phyloP scores from a whole-genome alignment of 1,140 invertebrate genomes.

The Eumaeus atala region DNA sequence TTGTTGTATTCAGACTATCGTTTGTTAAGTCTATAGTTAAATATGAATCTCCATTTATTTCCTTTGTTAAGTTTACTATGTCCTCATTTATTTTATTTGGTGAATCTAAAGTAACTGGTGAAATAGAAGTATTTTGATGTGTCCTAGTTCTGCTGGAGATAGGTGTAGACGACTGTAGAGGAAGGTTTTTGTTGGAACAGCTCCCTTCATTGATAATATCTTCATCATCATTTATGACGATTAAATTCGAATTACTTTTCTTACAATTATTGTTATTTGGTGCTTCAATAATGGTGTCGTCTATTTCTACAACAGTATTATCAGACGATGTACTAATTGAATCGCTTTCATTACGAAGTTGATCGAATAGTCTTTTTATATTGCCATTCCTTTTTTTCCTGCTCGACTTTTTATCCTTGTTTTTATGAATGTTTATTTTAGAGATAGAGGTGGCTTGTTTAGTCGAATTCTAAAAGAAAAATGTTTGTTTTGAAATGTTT shows the following conservation, averaged over 20 bases:
- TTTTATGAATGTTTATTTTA: not conserved
- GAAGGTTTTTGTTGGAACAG: slow-evolving; percentile 21
- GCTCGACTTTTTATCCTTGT: slow-evolving; percentile 20
- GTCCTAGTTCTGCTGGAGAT: slow-evolving; percentile 18
- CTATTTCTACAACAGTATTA: slow-evolving; percentile 8
- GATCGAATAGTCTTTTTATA: slow-evolving; percentile 31
- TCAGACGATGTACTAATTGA: not conserved
- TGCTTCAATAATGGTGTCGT: slow-evolving; percentile 1
- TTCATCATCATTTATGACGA: slow-evolving; percentile 30
- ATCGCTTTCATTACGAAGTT: slow-evolving; percentile 22
- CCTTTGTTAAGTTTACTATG: slow-evolving; percentile 37
- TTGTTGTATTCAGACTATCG: slow-evolving; percentile 30
- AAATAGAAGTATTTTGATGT: slow-evolving; percentile 14
- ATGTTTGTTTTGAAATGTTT: too few relatives aligned
- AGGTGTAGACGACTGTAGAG: slow-evolving; percentile 41
- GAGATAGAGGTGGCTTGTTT: too few relatives aligned
- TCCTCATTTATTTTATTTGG: slow-evolving; percentile 30
- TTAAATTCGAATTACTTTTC: slow-evolving; percentile 9
- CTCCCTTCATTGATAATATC: slow-evolving; percentile 24
- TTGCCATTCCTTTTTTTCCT: slow-evolving; percentile 22
- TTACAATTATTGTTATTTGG: slow-evolving; percentile 4
- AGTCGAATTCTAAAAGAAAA: too few relatives aligned
- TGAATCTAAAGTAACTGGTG: slow-evolving; percentile 9
- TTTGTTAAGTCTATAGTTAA: slow-evolving; percentile 55
- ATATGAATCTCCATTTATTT: slow-evolving; percentile 48